Conservation (phyloP, 2,888 invertebrate genomes). For the Globia sparganii region DNA sequence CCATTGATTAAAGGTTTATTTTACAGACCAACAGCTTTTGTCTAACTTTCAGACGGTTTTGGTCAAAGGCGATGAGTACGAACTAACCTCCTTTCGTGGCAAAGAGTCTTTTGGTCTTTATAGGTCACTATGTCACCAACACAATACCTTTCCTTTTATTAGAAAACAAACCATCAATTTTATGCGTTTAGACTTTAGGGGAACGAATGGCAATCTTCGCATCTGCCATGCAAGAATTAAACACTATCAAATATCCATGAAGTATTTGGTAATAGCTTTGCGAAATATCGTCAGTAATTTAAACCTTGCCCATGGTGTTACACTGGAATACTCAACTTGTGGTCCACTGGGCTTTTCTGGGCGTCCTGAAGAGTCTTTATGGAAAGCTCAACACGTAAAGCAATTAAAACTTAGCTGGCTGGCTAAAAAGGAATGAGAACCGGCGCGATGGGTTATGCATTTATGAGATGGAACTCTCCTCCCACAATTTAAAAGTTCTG, state of each 20-base stretch:
- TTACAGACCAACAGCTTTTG: neutral
- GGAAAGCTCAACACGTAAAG: constrained; percentile 19
- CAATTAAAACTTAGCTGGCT: constrained; percentile 30
- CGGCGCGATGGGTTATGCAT: neutral
- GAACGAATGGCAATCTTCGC: constrained; percentile 43
- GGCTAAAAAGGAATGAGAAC: constrained; percentile 12
- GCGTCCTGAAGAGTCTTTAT: constrained; percentile 2
- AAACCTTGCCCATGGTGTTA: neutral
- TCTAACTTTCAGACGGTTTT: neutral
- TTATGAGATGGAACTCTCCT: constrained; percentile 8
- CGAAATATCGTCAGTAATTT: constrained; percentile 16
- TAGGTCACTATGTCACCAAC: constrained; percentile 36
- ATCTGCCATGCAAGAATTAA: constrained; percentile 25
- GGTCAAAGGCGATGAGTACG: constrained; percentile 9
- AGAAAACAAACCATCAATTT: constrained; percentile 35
- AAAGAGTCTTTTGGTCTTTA: constrained; percentile 16
- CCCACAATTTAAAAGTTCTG: neutral
- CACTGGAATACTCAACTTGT: neutral
- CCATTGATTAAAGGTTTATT: neutral
- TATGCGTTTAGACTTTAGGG: constrained; percentile 35
- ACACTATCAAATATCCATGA: constrained; percentile 14
- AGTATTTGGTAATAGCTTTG: constrained; percentile 23
- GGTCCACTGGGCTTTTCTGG: neutral
- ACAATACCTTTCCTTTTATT: constrained; percentile 35
- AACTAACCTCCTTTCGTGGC: constrained; percentile 23